Base-by-base conservation (phyloP, 2,797 vertebrate species). In the Silurus aristotelis region DNA sequence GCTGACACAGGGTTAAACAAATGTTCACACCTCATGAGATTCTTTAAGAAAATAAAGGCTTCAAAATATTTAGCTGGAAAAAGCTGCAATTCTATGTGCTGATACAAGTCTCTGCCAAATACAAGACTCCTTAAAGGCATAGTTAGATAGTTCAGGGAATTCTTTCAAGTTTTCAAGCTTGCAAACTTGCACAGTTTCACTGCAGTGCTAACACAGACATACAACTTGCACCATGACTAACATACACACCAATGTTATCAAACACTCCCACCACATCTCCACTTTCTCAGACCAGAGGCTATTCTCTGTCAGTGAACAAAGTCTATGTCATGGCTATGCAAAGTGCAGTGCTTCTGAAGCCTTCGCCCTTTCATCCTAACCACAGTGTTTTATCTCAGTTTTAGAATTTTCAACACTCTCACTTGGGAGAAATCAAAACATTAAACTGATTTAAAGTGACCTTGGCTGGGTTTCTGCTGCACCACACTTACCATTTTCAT, bases 381-480 rank as follows among this genome's bases (percentile, higher is more conserved):
- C 91, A 91, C 92, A 90, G 87, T 78, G 89, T 91, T 94, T 94
- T 92, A 93, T 94, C 92, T 93, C 87, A 90, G 88, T 72, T 87
- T 70, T 87, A 91, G 90, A 90, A 82, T 86, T 89, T 20, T 52
- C 7, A 56, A 87, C 88, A 84, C 84, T 87, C 89, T 88, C 92
- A 88, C 89, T 84, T 91, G 89, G 91, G 91, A 94, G 92, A 93
- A 95, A 95, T 95, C 93, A 94, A 94, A 94, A 94, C 93, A 93
- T 95, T 91, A 93, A 94, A 95, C 92, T 93, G 93, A 93, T 91
- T 94, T 92, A 89, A 92, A 91, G 90, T 89, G 90, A 91, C 89
- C 91, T 91, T 87, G 90, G 89, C 90, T 90, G 31, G 89, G 84
- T 88, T 91, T 88, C 89, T 91, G 27, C 89, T 91, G 58, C 61